Percentiles rank a stretch among this genome's conserved stretches.
These are phyloP conservation scores for Psilopogon haemacephalus DNA, from an alignment of 2,113 vertebrate genomes.

Conservation along the genomic window DNA sequence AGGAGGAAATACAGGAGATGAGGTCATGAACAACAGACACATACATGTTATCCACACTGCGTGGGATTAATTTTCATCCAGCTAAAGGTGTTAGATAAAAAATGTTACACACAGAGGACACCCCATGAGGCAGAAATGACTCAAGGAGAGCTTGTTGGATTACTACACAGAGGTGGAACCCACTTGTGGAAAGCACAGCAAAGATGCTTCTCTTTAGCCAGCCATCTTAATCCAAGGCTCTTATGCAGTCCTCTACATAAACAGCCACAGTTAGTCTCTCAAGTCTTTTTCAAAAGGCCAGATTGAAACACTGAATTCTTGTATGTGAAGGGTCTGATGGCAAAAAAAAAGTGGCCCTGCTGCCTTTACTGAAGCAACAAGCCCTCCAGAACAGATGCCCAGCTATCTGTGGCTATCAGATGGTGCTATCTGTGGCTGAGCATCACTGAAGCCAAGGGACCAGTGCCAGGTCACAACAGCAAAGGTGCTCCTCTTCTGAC, in stretches of 20 bases:
- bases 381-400: background rate
- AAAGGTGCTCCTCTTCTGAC: background rate
- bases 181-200: background rate
- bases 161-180: background rate
- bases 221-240: background rate
- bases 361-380: background rate
- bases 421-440: background rate
- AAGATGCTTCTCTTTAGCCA: background rate
- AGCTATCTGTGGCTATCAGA: too few species aligned
- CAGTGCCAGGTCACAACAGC: background rate
- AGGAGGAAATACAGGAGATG: background rate
- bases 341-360: background rate
- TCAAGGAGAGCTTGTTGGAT: background rate
- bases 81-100: background rate
- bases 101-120: background rate
- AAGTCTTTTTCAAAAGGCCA: background rate
- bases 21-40: background rate
- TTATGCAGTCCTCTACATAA: accelerated
- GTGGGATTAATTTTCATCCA: background rate
- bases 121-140: background rate
- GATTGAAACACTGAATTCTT: background rate
- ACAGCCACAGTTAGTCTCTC: background rate
- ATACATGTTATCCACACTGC: background rate
- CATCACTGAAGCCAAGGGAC: background rate
- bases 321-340: background rate